These are phyloP conservation scores for Pseudochirops cupreus DNA, from an alignment of 2,797 vertebrate genomes.

Conservation along the genomic window DNA sequence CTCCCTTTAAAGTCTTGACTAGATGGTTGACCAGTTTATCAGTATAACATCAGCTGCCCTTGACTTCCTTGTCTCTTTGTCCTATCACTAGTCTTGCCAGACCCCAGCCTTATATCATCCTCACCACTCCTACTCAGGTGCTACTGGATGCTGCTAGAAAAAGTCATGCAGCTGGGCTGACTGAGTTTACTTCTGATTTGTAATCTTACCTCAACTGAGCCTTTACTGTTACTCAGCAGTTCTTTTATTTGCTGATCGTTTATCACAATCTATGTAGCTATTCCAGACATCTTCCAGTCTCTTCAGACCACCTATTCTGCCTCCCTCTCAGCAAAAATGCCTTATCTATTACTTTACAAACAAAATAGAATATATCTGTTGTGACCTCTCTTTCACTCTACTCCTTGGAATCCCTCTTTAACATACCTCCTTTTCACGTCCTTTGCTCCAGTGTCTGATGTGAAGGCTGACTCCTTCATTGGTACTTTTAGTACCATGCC, in stretches of 20 bases:
- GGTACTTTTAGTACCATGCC: neutral
- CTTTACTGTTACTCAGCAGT: neutral
- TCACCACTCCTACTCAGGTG: neutral
- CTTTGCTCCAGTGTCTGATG: too few species aligned
- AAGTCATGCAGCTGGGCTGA: neutral
- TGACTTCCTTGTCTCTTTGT: neutral
- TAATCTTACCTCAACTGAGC: neutral
- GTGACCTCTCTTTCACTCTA: too few species aligned
- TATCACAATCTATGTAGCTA: neutral
- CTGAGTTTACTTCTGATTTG: neutral
- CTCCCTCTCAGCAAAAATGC: too few species aligned
- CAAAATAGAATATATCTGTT: too few species aligned
- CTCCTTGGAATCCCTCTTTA: too few species aligned
- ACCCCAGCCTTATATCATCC: neutral
- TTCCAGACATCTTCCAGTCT: neutral
- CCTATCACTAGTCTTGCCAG: neutral
- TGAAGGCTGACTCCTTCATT: neutral
- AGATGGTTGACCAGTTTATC: neutral
- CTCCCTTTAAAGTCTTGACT: neutral
- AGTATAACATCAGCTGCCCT: neutral
- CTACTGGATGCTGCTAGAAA: neutral
- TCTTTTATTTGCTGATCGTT: neutral
- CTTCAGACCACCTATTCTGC: neutral
- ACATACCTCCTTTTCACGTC: too few species aligned
- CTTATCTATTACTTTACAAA: too few species aligned